A percentile compares a stretch with the other conserved stretches of the same genome.
Evolutionary conservation across 2,888 invertebrate species (phyloP).

Genomic region (Gonocerus acuteangulatus): DNA sequence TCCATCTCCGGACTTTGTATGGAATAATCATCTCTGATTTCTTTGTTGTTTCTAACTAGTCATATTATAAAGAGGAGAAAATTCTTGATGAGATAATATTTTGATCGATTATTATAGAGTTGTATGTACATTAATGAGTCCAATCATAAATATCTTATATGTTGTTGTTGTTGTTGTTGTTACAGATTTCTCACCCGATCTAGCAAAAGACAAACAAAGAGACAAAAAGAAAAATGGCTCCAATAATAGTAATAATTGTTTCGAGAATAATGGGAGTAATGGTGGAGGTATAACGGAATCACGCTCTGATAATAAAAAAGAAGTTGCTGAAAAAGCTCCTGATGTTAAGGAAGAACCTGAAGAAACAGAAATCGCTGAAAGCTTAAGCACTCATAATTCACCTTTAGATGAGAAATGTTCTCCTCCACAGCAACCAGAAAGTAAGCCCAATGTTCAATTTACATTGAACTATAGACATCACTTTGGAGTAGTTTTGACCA

Average conservation of each 20-base stretch:
- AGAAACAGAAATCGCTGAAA: constrained; percentile 35
- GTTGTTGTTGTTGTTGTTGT: too few species aligned
- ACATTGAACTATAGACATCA: neutral
- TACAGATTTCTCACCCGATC: constrained; percentile 25
- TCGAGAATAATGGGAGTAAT: constrained; percentile 30
- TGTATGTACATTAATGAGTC: too few species aligned
- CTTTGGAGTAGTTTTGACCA: too few species aligned
- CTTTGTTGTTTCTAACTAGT: too few species aligned
- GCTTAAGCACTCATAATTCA: constrained; percentile 32
- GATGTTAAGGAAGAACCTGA: constrained; percentile 39
- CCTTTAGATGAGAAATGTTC: constrained; percentile 35
- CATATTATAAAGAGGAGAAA: too few species aligned
- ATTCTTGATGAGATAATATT: too few species aligned
- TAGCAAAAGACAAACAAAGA: constrained; percentile 39
- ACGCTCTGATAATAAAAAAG: constrained; percentile 37
- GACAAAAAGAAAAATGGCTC: constrained; percentile 38
- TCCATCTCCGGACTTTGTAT: too few species aligned
- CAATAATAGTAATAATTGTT: constrained; percentile 35
- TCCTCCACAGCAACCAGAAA: constrained; percentile 27
- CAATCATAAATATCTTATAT: too few species aligned
- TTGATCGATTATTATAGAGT: too few species aligned
- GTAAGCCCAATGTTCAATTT: too few species aligned
- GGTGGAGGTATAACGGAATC: constrained; percentile 31
- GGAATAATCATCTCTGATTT: too few species aligned
- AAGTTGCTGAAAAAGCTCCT: constrained; percentile 34